Evolutionary conservation across 2,888 invertebrate genomes (phyloP), one percentile per base, ranked within the genome.

Genomic region (Notodonta dromedarius): DNA sequence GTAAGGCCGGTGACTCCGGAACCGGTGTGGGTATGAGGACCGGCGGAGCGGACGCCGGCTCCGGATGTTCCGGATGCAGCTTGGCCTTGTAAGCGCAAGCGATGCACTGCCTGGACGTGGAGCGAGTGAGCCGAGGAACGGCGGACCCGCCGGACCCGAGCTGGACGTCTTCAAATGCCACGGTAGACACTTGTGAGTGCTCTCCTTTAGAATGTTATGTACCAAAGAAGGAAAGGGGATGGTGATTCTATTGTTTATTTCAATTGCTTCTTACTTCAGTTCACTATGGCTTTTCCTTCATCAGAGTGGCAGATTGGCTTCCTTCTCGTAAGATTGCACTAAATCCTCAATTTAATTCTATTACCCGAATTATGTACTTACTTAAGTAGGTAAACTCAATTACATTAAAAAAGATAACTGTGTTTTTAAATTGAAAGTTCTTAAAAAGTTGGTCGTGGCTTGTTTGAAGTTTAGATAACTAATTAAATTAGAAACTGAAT

Each of bases 131-230:
- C 7, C 71, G 70, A 55, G 82, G 82, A 73, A 82, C 83, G 73
- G 85, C 84, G n/a, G 80, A 75, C 35, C 86, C 87, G 74, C 86
- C 87, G 57, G 87, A 85, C 57, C 85, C 86, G 8, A 86, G 72
- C 0, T 85, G 84, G 0, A 81, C 81, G 70, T 88, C 86, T 66
- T 89, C 88, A 83, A 88, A 87, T 71, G 88, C 89, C 90, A 89
- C 87, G 79, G 80, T 86, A 66, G 60, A 52, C 5, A 65, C 69
- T 69, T 57, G 64, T 74, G 62, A 61, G 56, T 48, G 59, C 56
- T 52, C 67, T 57, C 59, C 67, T 72, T 76, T 69, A 69, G 58
- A 57, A 68, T 62, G 35, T 60, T 11, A 8, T 50, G 48, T 35
- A 42, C 46, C 39, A 60, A 63, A 57, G 61, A 44, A 16, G 12